Conservation (phyloP, 2,113 vertebrate species). For the Zosterops hypoxanthus region DNA sequence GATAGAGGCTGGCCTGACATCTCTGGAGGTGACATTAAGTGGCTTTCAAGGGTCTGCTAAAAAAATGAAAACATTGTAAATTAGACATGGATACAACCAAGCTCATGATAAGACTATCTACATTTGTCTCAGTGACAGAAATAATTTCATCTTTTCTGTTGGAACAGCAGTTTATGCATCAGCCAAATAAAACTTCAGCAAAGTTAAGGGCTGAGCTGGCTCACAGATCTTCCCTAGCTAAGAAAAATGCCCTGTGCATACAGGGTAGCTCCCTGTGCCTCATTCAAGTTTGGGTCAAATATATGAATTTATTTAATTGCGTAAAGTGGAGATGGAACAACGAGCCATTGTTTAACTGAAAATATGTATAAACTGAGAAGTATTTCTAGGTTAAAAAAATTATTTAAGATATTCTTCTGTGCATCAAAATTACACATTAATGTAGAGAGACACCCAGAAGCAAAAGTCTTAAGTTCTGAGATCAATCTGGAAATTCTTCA, state of each 20-base stretch:
- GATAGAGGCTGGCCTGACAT: constrained; percentile 78
- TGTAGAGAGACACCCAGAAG: background rate
- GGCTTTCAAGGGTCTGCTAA: constrained; percentile 85
- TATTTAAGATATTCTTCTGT: background rate
- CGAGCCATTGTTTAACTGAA: background rate
- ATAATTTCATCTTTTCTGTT: background rate
- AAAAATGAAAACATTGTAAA: background rate
- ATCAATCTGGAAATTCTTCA: background rate
- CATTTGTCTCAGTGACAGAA: background rate
- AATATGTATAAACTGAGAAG: background rate
- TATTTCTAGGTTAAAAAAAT: background rate
- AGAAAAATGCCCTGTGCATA: background rate
- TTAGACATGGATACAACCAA: background rate
- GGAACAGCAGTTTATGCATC: background rate
- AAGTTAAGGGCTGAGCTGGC: background rate
- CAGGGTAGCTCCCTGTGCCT: background rate
- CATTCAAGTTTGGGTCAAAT: background rate
- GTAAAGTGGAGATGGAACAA: background rate
- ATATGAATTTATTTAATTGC: background rate
- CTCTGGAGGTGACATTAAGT: constrained; percentile 81
- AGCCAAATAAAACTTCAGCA: background rate
- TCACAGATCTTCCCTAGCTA: background rate
- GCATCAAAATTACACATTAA: background rate
- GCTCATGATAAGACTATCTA: background rate
- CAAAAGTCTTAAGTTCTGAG: background rate